phyloP scores from a whole-genome alignment of 2,888 invertebrate genomes.

The Yponomeuta malinellus region DNA sequence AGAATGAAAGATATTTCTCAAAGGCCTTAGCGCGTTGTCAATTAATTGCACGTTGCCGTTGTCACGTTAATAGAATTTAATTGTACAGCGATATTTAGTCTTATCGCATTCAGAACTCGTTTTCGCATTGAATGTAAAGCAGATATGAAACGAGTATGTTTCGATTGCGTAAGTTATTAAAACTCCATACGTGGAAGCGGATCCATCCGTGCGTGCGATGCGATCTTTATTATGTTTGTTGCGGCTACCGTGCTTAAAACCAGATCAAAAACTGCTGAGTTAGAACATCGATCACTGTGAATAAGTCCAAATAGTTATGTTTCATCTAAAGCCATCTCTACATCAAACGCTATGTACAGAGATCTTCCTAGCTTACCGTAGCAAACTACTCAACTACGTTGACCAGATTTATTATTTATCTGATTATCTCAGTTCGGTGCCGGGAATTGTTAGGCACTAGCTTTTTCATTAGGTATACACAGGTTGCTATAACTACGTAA shows the following conservation, averaged over 20 bases:
- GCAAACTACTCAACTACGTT: not conserved
- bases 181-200: conserved; percentile 3
- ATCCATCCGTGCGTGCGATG: not conserved
- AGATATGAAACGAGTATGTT: conserved; percentile 6
- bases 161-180: conserved; percentile 7
- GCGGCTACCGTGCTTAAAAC: conserved; percentile 56
- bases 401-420: not conserved
- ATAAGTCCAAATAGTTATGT: conserved; percentile 42
- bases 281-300: conserved; percentile 64
- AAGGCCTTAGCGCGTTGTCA: conserved; percentile 50
- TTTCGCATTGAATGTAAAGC: conserved; percentile 22
- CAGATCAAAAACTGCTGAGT: conserved; percentile 67
- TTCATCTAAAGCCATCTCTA: conserved; percentile 15
- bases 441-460: no score
- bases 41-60: conserved; percentile 59
- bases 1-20: conserved; percentile 63
- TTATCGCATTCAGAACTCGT: conserved; percentile 33
- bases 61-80: conserved; percentile 69
- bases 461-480: no score
- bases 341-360: not conserved
- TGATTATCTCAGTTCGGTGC: no score
- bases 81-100: conserved; percentile 38
- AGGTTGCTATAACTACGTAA: no score
- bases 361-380: no score
- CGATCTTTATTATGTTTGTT: conserved; percentile 39